phyloP scores from a whole-genome alignment of 2,113 vertebrate species.

The Bathybates hornii region DNA sequence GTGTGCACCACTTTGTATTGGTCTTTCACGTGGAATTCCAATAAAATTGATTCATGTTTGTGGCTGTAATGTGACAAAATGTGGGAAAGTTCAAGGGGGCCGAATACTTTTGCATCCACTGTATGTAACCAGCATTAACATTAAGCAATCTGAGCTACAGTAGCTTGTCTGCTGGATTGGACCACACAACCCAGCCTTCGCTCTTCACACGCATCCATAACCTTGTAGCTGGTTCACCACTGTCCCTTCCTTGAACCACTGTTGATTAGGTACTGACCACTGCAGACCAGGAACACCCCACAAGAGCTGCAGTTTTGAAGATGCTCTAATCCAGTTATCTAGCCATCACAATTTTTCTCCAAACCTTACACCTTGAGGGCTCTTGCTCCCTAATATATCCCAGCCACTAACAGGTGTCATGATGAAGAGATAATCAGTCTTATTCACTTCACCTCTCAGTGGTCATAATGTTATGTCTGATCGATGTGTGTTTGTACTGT shows the following conservation, averaged over 20 bases:
- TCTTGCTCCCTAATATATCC: background rate
- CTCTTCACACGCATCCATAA: background rate
- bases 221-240: background rate
- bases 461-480: background rate
- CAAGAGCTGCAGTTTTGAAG: background rate
- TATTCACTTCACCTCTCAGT: background rate
- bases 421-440: background rate
- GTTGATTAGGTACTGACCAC: background rate
- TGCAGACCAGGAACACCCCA: background rate
- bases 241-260: background rate
- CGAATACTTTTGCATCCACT: background rate
- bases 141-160: background rate
- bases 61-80: background rate
- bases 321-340: background rate
- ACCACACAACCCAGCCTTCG: background rate
- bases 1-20: accelerated
- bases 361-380: background rate
- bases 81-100: background rate
- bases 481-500: background rate
- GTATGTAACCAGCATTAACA: background rate
- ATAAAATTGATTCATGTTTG: background rate
- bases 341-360: background rate
- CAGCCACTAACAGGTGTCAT: background rate
- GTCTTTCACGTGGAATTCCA: accelerated
- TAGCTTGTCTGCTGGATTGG: background rate